Evolutionary conservation across 2,113 vertebrate species (phyloP).

Genomic region (Pithys albifrons): DNA sequence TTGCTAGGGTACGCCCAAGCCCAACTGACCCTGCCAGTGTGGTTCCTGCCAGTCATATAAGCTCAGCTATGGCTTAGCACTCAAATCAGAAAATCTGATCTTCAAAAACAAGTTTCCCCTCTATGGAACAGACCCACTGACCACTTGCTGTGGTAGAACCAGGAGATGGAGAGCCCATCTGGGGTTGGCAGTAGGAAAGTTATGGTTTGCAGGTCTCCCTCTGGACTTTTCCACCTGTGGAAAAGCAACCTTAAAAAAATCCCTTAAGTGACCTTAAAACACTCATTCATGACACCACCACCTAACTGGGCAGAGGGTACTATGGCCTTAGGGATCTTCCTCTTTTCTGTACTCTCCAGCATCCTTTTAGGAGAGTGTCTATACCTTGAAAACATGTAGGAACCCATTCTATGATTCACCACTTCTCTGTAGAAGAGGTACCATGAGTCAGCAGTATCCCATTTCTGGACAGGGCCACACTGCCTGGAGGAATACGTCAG

Average conservation of each 20-base stretch:
- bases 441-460: background rate
- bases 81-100: background rate
- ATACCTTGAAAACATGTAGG: background rate
- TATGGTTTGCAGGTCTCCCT: background rate
- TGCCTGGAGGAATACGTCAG: background rate
- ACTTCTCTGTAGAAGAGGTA: background rate
- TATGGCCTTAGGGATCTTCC: background rate
- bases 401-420: background rate
- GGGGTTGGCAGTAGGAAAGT: background rate
- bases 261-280: background rate
- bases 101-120: background rate
- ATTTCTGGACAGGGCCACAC: background rate
- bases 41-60: background rate
- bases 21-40: accelerated
- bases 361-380: background rate
- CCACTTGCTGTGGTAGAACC: accelerated
- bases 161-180: background rate
- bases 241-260: background rate
- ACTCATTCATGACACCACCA: background rate
- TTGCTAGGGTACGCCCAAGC: background rate
- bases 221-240: background rate
- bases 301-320: background rate
- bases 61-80: background rate
- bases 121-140: background rate
- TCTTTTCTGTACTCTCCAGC: background rate